These are phyloP conservation scores for Chymomyza costata DNA, from an alignment of 1,140 invertebrate genomes.

Conservation along the genomic window DNA sequence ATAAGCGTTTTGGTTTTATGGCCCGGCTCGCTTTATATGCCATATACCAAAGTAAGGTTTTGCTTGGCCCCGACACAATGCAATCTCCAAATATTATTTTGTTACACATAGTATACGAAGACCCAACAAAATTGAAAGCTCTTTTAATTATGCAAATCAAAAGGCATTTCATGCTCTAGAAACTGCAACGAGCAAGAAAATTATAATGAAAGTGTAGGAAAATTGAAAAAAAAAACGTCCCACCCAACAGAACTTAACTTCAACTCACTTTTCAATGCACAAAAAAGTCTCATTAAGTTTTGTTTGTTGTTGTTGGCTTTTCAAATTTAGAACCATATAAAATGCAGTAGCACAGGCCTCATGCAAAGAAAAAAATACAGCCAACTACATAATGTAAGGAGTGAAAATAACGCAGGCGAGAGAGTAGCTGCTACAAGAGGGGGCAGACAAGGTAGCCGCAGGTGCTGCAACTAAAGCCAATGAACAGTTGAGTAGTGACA, in stretches of 20 bases:
- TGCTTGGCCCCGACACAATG: no score
- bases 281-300: constrained; percentile 62
- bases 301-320: constrained; percentile 50
- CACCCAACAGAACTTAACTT: background rate
- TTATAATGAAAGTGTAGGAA: constrained; percentile 59
- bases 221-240: constrained; percentile 34
- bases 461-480: constrained; percentile 55
- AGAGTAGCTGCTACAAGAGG: constrained; percentile 2
- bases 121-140: constrained; percentile 22
- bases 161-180: constrained; percentile 52
- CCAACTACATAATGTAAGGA: no score
- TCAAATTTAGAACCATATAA: constrained; percentile 56
- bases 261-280: constrained; percentile 22
- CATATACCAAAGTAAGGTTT: no score
- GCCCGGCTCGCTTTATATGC: no score
- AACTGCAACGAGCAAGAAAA: constrained; percentile 60
- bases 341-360: constrained; percentile 33
- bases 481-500: constrained; percentile 54
- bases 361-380: constrained; percentile 28
- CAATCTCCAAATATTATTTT: no score
- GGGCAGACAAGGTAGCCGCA: constrained; percentile 18
- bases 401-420: constrained; percentile 20
- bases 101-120: no score
- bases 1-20: no score
- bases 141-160: constrained; percentile 60